Conservation (phyloP, 2,888 invertebrate species). For the Alcis repandata region DNA sequence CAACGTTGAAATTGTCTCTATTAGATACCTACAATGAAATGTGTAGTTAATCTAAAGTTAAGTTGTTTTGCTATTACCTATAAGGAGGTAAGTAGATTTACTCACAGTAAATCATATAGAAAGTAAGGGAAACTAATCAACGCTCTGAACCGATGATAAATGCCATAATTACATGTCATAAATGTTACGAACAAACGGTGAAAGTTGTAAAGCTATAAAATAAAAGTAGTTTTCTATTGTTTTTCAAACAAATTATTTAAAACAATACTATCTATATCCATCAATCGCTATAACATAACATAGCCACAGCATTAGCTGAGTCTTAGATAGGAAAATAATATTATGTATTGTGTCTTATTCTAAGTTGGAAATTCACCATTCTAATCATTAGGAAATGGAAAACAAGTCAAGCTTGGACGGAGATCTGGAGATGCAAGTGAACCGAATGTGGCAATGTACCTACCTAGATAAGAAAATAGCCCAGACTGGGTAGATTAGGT, state of each 20-base stretch:
- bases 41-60: background rate
- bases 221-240: constrained; percentile 27
- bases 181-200: constrained; percentile 22
- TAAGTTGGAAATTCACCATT: constrained; percentile 41
- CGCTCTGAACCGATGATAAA: constrained; percentile 6
- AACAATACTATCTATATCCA: constrained; percentile 31
- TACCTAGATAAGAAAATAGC: constrained; percentile 37
- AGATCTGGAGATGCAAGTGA: constrained; percentile 49
- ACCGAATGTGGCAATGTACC: constrained; percentile 25
- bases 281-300: constrained; percentile 13
- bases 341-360: constrained; percentile 3
- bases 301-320: background rate
- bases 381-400: constrained; percentile 54
- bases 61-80: background rate
- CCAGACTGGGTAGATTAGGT: background rate
- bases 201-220: constrained; percentile 27
- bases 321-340: background rate
- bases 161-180: constrained; percentile 19
- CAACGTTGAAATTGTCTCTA: too few relatives aligned
- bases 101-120: constrained; percentile 1
- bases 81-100: background rate
- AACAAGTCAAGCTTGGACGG: constrained; percentile 53
- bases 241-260: constrained; percentile 20
- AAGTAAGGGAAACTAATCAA: constrained; percentile 16
- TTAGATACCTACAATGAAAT: too few relatives aligned